These are phyloP conservation scores for Metalampra italica DNA, from an alignment of 2,888 invertebrate genomes.

Conservation along the genomic window DNA sequence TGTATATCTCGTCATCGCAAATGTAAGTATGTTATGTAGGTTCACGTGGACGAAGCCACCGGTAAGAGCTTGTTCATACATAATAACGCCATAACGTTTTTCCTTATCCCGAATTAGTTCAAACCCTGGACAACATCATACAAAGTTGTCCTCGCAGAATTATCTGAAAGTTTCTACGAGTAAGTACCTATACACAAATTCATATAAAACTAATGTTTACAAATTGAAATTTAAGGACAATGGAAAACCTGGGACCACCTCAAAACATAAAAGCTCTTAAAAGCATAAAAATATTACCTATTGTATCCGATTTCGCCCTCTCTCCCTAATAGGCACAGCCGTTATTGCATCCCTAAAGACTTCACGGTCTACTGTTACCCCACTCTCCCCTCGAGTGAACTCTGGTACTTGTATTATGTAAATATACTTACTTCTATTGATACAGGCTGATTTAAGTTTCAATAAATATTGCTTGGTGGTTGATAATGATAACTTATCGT, in stretches of 20 bases:
- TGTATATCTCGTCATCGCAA: no score
- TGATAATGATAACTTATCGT: background rate
- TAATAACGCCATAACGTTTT: no score
- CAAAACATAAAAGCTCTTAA: conserved; percentile 5
- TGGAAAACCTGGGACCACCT: background rate
- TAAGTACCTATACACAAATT: no score
- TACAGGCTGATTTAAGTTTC: background rate
- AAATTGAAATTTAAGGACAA: conserved; percentile 1
- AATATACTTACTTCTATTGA: conserved; percentile 22
- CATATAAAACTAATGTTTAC: no score
- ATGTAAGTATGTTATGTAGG: no score
- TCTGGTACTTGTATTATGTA: conserved; percentile 16
- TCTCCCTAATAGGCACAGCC: conserved; percentile 29
- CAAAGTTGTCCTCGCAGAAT: no score
- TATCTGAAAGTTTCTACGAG: no score
- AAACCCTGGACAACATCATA: no score
- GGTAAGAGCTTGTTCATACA: no score
- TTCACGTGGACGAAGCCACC: no score
- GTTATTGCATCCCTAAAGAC: conserved; percentile 37
- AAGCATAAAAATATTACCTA: conserved; percentile 21
- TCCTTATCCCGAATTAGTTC: no score
- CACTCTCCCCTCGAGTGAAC: conserved; percentile 10
- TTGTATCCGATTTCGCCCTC: conserved; percentile 35
- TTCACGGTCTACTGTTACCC: conserved; percentile 24
- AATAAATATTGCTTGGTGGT: no score